These are phyloP conservation scores for Eilema griseolum DNA, from an alignment of 2,888 invertebrate species.

Conservation along the genomic window DNA sequence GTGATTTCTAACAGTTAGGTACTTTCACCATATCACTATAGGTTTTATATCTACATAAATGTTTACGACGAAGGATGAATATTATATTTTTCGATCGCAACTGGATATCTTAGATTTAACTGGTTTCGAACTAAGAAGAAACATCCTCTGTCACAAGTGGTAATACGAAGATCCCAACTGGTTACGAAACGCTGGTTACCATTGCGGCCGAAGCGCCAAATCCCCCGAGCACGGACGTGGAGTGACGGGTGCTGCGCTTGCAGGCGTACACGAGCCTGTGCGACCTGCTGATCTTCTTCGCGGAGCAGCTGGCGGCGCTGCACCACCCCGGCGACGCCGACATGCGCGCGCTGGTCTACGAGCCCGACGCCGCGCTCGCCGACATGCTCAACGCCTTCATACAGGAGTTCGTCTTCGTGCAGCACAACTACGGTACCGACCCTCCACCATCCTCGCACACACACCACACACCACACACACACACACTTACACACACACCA, in stretches of 20 bases:
- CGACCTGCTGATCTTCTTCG: constrained; percentile 97
- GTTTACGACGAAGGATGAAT: too few relatives aligned
- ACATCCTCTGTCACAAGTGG: too few relatives aligned
- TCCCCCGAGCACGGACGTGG: too few relatives aligned
- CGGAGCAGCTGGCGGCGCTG: constrained; percentile 90
- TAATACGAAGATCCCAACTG: too few relatives aligned
- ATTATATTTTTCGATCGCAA: too few relatives aligned
- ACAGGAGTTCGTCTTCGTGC: constrained; percentile 96
- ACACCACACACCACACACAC: constrained; percentile 3
- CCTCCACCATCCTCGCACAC: neutral
- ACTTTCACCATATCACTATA: too few relatives aligned
- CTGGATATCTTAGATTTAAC: too few relatives aligned
- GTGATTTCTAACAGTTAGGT: too few relatives aligned
- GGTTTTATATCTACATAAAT: too few relatives aligned
- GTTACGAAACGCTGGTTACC: too few relatives aligned
- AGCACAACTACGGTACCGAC: constrained; percentile 93
- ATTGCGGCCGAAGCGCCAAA: too few relatives aligned
- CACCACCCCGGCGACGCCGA: constrained; percentile 69
- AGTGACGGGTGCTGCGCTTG: neutral
- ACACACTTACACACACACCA: neutral
- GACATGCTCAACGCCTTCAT: constrained; percentile 95
- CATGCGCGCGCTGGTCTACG: constrained; percentile 90
- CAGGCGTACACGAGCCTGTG: constrained; percentile 98
- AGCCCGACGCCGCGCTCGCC: constrained; percentile 93
- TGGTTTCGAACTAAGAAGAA: too few relatives aligned